Evolutionary conservation across 2,888 invertebrate genomes (phyloP), one percentile per base, ranked within the genome.

Genomic region (Sericinus montela): DNA sequence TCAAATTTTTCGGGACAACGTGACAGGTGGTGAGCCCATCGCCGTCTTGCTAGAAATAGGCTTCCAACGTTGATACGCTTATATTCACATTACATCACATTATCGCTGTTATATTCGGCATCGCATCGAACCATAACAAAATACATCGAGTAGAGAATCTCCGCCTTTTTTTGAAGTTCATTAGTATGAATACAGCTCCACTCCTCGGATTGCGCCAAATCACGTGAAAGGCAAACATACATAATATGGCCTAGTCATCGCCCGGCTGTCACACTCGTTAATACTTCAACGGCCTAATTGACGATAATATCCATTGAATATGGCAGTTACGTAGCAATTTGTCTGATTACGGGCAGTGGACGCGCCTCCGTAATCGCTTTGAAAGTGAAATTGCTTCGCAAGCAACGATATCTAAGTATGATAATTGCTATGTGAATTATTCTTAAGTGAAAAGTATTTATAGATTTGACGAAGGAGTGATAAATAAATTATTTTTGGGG

Each of bases 241-340:
- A 39, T 11, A 10, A 36, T 66, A 56, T 54, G 54, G 65, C 58
- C 53, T 54, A 57, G 67, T 70, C 69, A 72, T 58, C 50, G 62
- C 63, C 11, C 52, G 58, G 56, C 55, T 51, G 56, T 51, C 55
- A 60, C 60, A 62, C 57, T 66, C 66, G 69, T 71, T 67, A 72
- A 69, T 71, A 73, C 58, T 67, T 70, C 67, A 70, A 72, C 67
- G 59, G 65, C 56, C 65, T 63, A 63, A 69, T 68, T 65, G 66
- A 54, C 65, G 52, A 57, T 65, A 69, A 67, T 69, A 66, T 62
- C 57, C 50, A 54, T 58, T 49, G 61, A 67, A 69, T 68, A 67
- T 65, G 65, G 60, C 63, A 67, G 16, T 50, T 45, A 41, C 15
- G 30, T 23, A 60, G 58, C 67, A 64, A 73, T 78, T 74, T 72